Evolutionary conservation across 2,888 invertebrate genomes (phyloP), one percentile per base, ranked within the genome.

Genomic region (Opisthograptis luteolata): DNA sequence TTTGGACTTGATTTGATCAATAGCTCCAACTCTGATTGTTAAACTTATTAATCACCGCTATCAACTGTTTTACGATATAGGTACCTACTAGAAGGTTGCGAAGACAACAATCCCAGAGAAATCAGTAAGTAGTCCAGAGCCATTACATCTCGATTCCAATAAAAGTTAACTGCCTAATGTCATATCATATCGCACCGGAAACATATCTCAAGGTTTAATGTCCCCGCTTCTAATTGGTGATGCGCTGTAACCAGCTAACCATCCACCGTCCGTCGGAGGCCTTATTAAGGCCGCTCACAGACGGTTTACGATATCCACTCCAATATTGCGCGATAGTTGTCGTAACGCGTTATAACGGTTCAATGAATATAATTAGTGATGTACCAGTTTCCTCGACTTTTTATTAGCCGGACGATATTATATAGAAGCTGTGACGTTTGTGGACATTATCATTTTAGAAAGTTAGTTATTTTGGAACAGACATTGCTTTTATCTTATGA

Each of bases 151-250:
- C 57, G 56, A 58, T 65, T 63, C 51, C 58, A 66, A 67, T 65
- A 60, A 61, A 64, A 58, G 46, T 59, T 49, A 50, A 60, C 43
- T 60, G 57, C 50, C 53, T 55, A 51, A 58, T 55, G 57, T 56
- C 55, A 59, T 58, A 69, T 70, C 80, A 81, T 82, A 82, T 75
- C 69, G 73, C 82, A 82, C 84, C 81, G 84, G 84, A 84, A 76
- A 77, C 80, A 83, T 82, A 77, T 76, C 73, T 82, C 73, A 75
- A 66, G 60, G 67, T 66, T 70, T 79, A 79, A 81, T 79, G 76
- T 76, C 66, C 43, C 59, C 47, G 43, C 54, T 42, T 70, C 73
- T 81, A 78, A 80, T 82, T 79, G 74, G 75, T 66, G 69, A 71
- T 64, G 69, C 64, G n/a, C n/a, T n/a, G n/a, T n/a, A n/a, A n/a